Evolutionary conservation across 2,888 invertebrate genomes (phyloP), one percentile per base, ranked within the genome.

Genomic region (Bugula neritina): DNA sequence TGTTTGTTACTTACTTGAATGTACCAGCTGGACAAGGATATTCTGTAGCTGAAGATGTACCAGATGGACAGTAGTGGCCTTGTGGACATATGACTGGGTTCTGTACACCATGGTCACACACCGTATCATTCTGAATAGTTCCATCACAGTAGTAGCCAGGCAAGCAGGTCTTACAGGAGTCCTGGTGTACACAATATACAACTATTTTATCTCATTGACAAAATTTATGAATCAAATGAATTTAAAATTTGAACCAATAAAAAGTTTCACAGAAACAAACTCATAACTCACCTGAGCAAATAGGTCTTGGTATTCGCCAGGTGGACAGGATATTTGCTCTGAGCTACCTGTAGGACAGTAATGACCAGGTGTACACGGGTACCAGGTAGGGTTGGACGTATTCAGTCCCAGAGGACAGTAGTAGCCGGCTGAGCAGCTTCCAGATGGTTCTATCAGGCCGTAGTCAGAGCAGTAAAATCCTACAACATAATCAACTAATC

Each of bases 101-200:
- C 72, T 81, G 80, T n/a, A 81, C 79, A 3, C 81, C 81, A 71
- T 81, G 80, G 13, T 79, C 75, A 70, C 82, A 82, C 71, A 77
- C 75, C 0, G 80, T 78, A 74, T 77, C 74, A 72, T 81, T 82
- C 75, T 81, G 81, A 1, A 80, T 73, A 0, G 80, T 80, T 25
- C 79, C 79, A 75, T 82, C 82, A 76, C 82, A 82, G 76, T 77
- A 82, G 73, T 77, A 82, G 1, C 81, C 80, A 43, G 73, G 78
- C 31, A 79, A 78, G 72, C 82, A 82, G 2, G 69, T 74, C 70
- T 80, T 80, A 72, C 82, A 82, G n/a, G 74, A 69, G 1, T 72
- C 73, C 81, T 81, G 43, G n/a, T n/a, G n/a, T n/a, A n/a, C n/a
- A n/a, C n/a, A n/a, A n/a, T n/a, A n/a, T n/a, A n/a, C n/a, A n/a